Evolutionary conservation across 2,797 vertebrate species (phyloP).

Genomic region (Leptodactylus fallax): DNA sequence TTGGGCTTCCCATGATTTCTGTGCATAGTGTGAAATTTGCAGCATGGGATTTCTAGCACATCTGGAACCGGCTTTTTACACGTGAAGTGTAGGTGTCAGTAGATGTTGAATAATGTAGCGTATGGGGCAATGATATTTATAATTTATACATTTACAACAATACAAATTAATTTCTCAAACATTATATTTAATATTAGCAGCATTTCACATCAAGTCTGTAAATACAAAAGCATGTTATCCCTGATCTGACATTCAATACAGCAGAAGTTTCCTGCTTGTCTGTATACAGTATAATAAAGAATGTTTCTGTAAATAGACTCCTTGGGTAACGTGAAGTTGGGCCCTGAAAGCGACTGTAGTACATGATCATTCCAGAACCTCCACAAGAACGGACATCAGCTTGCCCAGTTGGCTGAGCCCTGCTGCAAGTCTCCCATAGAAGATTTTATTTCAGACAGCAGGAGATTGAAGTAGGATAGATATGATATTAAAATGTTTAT

Average conservation of each 20-base stretch:
- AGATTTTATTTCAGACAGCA: neutral
- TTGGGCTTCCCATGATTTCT: too few relatives aligned
- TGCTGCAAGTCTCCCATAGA: neutral
- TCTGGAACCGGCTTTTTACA: too few relatives aligned
- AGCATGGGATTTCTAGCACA: too few relatives aligned
- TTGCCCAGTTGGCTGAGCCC: neutral
- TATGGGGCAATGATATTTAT: neutral
- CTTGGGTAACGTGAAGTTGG: too few relatives aligned
- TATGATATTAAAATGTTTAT: too few relatives aligned
- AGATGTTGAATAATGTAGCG: too few relatives aligned
- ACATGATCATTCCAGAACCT: neutral
- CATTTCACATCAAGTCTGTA: slow-evolving; percentile 4
- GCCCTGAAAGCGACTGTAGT: too few relatives aligned
- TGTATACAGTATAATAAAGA: too few relatives aligned
- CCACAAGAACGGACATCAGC: neutral
- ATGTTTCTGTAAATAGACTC: too few relatives aligned
- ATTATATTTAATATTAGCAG: slow-evolving; percentile 10
- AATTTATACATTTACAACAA: neutral
- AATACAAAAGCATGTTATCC: neutral
- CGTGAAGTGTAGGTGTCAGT: too few relatives aligned
- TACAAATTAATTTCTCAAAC: neutral
- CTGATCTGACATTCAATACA: neutral
- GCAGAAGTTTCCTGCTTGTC: neutral
- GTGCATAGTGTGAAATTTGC: too few relatives aligned
- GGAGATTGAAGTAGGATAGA: too few relatives aligned